Evolutionary conservation across 2,113 vertebrate species (phyloP).

Genomic region (Antigone vipio): DNA sequence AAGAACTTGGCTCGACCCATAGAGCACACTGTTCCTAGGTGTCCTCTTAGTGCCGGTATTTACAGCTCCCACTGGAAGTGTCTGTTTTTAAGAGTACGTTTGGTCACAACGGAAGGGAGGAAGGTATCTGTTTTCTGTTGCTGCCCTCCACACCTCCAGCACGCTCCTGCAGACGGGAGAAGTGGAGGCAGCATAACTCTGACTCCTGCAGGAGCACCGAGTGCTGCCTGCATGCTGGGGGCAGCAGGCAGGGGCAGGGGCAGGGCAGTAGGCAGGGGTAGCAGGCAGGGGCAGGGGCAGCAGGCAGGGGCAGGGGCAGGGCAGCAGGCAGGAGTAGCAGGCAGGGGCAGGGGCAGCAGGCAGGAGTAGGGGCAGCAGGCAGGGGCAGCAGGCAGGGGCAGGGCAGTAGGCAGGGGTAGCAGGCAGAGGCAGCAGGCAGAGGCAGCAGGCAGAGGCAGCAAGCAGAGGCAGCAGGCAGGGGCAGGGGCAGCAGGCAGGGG

Average conservation of each 20-base stretch:
- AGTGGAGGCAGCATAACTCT: rapidly evolving
- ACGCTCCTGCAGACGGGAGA: not conserved
- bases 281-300: not conserved
- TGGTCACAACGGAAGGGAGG: not conserved
- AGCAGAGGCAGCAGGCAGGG: not conserved
- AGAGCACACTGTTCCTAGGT: not conserved
- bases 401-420: too few species aligned
- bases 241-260: not conserved
- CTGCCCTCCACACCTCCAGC: not conserved
- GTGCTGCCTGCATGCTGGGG: not conserved
- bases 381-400: too few species aligned
- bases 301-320: too few species aligned
- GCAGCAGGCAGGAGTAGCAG: not conserved
- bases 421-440: too few species aligned
- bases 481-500: too few species aligned
- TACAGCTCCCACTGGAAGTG: not conserved
- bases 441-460: not conserved
- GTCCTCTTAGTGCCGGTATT: not conserved
- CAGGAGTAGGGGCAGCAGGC: too few species aligned
- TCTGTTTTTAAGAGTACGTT: not conserved
- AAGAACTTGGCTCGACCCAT: not conserved
- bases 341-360: too few species aligned
- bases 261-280: not conserved
- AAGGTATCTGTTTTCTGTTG: not conserved
- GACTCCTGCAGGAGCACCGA: not conserved